phyloP scores from a whole-genome alignment of 1,140 invertebrate genomes.

The Euglossa dilemma region DNA sequence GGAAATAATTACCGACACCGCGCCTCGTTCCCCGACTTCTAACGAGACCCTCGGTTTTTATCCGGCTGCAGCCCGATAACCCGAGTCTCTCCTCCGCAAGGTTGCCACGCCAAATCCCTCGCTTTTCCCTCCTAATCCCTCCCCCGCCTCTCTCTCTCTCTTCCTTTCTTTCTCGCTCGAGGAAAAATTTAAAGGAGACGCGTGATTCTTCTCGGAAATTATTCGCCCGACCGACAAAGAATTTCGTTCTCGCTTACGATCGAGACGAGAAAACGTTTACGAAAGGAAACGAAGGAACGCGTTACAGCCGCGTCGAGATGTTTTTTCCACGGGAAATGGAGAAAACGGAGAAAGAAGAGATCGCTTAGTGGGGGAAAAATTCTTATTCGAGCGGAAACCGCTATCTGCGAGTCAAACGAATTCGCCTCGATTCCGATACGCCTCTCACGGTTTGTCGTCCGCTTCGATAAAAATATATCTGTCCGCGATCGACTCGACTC shows the following conservation, averaged over 20 bases:
- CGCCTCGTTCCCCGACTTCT: too few species aligned
- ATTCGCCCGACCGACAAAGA: neutral
- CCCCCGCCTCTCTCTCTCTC: rapidly evolving
- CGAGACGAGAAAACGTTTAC: neutral
- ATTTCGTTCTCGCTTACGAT: neutral
- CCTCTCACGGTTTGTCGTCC: neutral
- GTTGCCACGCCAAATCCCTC: too few species aligned
- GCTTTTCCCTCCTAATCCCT: neutral
- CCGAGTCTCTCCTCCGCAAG: too few species aligned
- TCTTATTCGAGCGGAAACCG: neutral
- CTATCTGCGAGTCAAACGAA: conserved; percentile 1
- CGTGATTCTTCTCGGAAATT: neutral
- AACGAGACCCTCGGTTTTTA: too few species aligned
- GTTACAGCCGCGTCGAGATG: neutral
- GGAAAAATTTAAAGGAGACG: neutral
- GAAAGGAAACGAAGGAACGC: neutral
- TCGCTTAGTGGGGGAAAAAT: neutral
- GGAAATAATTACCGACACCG: too few species aligned
- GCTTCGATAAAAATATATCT: neutral
- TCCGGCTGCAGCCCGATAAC: too few species aligned
- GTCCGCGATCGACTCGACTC: neutral
- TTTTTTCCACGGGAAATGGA: neutral
- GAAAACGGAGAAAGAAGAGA: neutral
- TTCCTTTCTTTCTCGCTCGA: neutral
- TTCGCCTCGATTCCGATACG: neutral